Conservation (phyloP, 2,888 invertebrate genomes). For the Caenorhabditis sp. region DNA sequence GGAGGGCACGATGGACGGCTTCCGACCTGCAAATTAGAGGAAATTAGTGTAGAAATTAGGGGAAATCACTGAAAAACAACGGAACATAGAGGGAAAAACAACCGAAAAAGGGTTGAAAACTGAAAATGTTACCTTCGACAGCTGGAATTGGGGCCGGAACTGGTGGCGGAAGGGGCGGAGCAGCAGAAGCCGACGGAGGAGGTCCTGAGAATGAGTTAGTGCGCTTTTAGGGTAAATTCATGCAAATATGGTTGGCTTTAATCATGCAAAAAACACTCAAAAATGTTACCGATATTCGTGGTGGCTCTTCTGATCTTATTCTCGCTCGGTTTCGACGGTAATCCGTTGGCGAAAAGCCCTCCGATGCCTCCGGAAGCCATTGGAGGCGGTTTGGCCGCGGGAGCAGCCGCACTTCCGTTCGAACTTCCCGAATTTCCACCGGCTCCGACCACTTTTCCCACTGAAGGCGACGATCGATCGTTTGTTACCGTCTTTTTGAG, state of each 20-base stretch:
- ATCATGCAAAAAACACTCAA: neutral
- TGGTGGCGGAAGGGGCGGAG: conserved; percentile 43
- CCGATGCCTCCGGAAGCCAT: conserved; percentile 61
- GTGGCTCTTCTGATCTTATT: conserved; percentile 64
- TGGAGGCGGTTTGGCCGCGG: conserved; percentile 31
- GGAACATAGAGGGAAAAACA: no score
- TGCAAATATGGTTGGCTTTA: no score
- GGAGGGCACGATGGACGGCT: conserved; percentile 47
- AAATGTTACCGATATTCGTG: conserved; percentile 50
- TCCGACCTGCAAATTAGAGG: conserved; percentile 27
- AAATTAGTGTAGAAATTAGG: neutral
- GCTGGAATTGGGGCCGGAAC: conserved; percentile 25
- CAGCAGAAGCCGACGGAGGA: conserved; percentile 51
- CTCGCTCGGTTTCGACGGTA: conserved; percentile 76
- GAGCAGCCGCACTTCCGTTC: conserved; percentile 3
- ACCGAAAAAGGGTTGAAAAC: neutral
- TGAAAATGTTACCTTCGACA: no score
- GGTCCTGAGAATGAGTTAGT: no score
- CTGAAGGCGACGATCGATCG: conserved; percentile 71
- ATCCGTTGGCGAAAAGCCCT: conserved; percentile 76
- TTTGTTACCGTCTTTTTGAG: conserved; percentile 74
- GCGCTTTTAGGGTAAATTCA: no score
- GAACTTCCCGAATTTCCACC: conserved; percentile 11
- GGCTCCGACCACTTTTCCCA: conserved; percentile 56
- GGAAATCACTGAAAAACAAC: no score